A percentile compares a stretch with the other conserved stretches of the same genome.
These are phyloP conservation scores for Pseudoips prasinana DNA, from an alignment of 2,888 invertebrate species.

Conservation along the genomic window DNA sequence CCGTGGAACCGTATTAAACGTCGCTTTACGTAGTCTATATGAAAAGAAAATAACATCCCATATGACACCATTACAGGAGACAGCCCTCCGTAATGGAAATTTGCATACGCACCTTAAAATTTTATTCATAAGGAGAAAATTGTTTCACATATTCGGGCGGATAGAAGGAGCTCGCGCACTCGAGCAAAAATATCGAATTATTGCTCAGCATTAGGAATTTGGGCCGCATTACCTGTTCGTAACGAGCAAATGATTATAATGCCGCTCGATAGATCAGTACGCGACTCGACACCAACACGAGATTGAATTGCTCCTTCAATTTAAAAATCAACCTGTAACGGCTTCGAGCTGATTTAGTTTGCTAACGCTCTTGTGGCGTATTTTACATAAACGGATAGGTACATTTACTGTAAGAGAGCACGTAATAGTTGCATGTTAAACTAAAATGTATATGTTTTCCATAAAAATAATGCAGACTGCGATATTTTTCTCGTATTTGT, in stretches of 20 bases:
- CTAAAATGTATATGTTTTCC: no score
- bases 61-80: constrained; percentile 69
- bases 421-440: no score
- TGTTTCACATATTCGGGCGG: constrained; percentile 62
- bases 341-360: constrained; percentile 13
- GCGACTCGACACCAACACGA: constrained; percentile 2
- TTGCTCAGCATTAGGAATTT: constrained; percentile 58
- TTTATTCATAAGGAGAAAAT: constrained; percentile 80
- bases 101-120: constrained; percentile 78
- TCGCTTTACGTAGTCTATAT: constrained; percentile 58
- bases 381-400: constrained; percentile 6
- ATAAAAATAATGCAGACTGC: no score
- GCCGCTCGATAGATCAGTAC: constrained; percentile 5
- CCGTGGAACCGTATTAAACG: constrained; percentile 47
- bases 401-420: not conserved
- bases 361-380: constrained; percentile 3
- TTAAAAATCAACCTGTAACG: constrained; percentile 22
- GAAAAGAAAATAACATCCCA: constrained; percentile 66
- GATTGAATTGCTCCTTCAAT: constrained; percentile 26
- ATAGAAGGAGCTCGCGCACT: constrained; percentile 43
- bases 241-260: constrained; percentile 45
- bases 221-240: constrained; percentile 48
- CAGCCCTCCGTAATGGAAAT: constrained; percentile 72
- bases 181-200: constrained; percentile 72
- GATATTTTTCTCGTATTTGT: no score